Evolutionary conservation across 2,113 vertebrate genomes (phyloP), one percentile per base, ranked within the genome.

Genomic region (Muntiacus reevesi): DNA sequence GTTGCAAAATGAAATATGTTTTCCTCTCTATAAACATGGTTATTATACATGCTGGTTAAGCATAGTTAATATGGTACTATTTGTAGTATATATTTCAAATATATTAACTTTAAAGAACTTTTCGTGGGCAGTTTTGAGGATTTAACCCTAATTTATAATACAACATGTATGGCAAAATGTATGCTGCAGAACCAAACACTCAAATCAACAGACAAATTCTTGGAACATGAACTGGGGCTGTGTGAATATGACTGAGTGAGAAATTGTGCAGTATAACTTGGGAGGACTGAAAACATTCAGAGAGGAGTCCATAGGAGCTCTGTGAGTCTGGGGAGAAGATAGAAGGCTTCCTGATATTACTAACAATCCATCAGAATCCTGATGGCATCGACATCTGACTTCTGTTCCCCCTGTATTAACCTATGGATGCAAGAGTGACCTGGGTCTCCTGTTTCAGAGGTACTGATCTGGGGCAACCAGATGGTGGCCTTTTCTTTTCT

Each of bases 81-180:
- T 95, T 92, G 4, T 87, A 91, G 52, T 94, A 91, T 47, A 71
- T 93, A 85, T 92, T 96, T 98, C 67, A 97, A 97, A 97, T 89
- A 95, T 71, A 92, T 97, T 97, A 91, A 96, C 71, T 96, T 97
- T 97, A 95, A 97, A 97, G 92, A 96, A 89, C 0, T 62, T 85
- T 96, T 87, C 55, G 78, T 97, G 97, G 95, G 87, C n/a, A 97
- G 81, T 98, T 96, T 94, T 95, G 84, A 85, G 87, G 81, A 85
- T 83, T 96, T 87, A 97, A 27, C 40, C 54, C 82, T 81, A 92
- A 97, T 97, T 97, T 96, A 59, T 94, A 94, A 95, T 59, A 85
- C 6, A 90, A 52, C 25, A 47, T 94, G 87, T 93, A 54, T 95
- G 84, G 78, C 59, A 94, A 97, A 96, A 94, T 85, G 40, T 92